Conservation (phyloP, 2,797 vertebrate genomes). For the Tenualosa ilisha region DNA sequence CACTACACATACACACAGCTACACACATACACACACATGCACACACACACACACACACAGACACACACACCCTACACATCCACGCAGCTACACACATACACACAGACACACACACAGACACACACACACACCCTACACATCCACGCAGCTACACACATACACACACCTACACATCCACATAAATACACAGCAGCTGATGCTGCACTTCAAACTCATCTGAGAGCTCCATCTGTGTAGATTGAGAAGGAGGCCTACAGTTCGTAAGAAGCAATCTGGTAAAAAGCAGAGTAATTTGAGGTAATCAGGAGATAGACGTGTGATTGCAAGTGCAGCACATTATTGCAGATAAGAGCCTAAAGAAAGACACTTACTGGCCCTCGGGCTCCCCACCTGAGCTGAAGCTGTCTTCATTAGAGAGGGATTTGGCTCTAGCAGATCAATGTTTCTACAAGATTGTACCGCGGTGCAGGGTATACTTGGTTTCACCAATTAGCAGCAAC, state of each 20-base stretch:
- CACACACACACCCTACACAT: too few relatives aligned
- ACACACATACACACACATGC: too few relatives aligned
- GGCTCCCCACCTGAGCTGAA: background rate
- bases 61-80: too few relatives aligned
- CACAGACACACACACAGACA: too few relatives aligned
- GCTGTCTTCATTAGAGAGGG: background rate
- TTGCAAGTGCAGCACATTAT: background rate
- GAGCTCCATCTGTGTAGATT: background rate
- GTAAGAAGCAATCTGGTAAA: background rate
- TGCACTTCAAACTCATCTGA: background rate
- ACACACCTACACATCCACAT: too few relatives aligned
- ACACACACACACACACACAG: too few relatives aligned
- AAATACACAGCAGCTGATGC: background rate
- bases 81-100: too few relatives aligned
- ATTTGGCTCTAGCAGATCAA: background rate
- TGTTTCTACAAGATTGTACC: too few relatives aligned
- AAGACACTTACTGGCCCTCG: background rate
- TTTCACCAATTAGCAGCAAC: slow-evolving; percentile 83
- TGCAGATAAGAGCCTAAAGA: background rate
- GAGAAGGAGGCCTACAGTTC: background rate
- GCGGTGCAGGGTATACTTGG: slow-evolving; percentile 46
- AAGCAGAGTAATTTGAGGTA: background rate
- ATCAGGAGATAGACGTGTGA: background rate
- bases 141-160: too few relatives aligned
- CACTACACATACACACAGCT: too few relatives aligned